Percentiles rank a stretch among this genome's conserved stretches.
Evolutionary conservation across 2,888 invertebrate genomes (phyloP).

Genomic region (Baccha elongata): DNA sequence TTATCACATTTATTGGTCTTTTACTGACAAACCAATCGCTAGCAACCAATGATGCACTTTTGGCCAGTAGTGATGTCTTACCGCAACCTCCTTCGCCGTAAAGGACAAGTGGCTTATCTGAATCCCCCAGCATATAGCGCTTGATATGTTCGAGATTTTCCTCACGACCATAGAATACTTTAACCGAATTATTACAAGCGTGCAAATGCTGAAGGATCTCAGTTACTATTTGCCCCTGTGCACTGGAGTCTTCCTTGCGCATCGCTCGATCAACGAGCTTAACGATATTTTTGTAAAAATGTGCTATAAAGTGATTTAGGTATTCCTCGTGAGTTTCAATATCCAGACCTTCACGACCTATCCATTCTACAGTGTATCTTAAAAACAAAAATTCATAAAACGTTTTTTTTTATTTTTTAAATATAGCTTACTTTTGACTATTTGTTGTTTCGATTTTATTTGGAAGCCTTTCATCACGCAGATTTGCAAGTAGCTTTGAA

Average conservation of each 20-base stretch:
- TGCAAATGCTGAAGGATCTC: conserved; percentile 97
- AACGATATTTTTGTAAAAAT: conserved; percentile 96
- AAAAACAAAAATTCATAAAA: conserved; percentile 14
- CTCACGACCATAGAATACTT: conserved; percentile 96
- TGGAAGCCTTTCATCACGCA: conserved; percentile 94
- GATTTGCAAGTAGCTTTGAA: conserved; percentile 91
- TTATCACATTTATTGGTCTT: conserved; percentile 92
- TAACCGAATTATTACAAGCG: conserved; percentile 96
- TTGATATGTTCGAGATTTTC: conserved; percentile 91
- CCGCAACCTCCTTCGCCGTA: conserved; percentile 98
- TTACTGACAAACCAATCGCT: conserved; percentile 89
- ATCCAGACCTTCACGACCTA: conserved; percentile 96
- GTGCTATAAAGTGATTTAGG: conserved; percentile 95
- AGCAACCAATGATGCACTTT: conserved; percentile 92
- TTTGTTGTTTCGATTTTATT: conserved; percentile 94
- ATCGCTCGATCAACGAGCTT: conserved; percentile 96
- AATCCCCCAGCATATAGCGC: conserved; percentile 91
- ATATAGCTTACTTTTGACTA: conserved; percentile 89
- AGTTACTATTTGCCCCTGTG: conserved; percentile 96
- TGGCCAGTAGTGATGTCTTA: conserved; percentile 97
- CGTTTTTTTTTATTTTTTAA: neutral
- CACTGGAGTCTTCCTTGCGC: conserved; percentile 97
- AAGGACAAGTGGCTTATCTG: conserved; percentile 94
- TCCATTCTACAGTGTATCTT: conserved; percentile 98
- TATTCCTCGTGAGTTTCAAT: conserved; percentile 96